phyloP scores from a whole-genome alignment of 2,113 vertebrate species.

The Urocitellus parryii region DNA sequence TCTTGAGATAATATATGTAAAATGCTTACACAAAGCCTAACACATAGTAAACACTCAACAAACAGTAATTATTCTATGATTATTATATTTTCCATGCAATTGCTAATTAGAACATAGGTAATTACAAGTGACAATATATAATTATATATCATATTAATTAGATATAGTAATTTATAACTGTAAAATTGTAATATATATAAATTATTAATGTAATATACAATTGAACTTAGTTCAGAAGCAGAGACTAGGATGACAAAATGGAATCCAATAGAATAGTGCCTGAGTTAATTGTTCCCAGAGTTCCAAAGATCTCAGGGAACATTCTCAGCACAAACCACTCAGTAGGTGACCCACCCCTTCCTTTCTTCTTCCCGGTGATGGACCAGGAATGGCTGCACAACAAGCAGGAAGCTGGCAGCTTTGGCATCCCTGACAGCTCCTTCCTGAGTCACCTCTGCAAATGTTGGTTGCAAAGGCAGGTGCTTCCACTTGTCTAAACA shows the following conservation, averaged over 20 bases:
- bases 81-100: neutral
- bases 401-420: neutral
- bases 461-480: slow-evolving; percentile 51
- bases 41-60: neutral
- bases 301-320: neutral
- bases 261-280: neutral
- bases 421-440: neutral
- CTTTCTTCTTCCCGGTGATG: neutral
- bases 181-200: neutral
- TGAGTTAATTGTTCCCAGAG: neutral
- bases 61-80: neutral
- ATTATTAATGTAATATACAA: neutral
- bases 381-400: neutral
- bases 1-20: neutral
- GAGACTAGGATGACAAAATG: neutral
- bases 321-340: neutral
- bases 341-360: neutral
- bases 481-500: neutral
- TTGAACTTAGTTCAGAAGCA: neutral
- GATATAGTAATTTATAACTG: neutral
- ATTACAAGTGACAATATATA: neutral
- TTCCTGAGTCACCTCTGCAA: slow-evolving; percentile 27
- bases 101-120: neutral
- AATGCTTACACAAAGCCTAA: neutral
- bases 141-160: neutral